These are phyloP conservation scores for Triplophysa tibetana DNA, from an alignment of 2,113 vertebrate genomes.

Conservation along the genomic window DNA sequence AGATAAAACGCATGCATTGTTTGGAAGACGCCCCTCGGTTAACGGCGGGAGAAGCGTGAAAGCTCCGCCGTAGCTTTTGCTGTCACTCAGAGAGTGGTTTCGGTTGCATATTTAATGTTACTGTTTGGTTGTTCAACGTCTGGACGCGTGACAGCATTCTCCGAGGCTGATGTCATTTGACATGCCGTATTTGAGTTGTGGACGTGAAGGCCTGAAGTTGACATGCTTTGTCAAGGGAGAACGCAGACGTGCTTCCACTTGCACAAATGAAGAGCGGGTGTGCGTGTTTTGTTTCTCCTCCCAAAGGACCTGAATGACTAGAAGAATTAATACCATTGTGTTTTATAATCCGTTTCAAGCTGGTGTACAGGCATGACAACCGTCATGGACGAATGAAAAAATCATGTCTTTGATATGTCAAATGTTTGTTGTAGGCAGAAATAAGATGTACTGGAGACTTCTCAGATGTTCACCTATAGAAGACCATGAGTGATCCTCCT, in stretches of 20 bases:
- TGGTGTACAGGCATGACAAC: constrained; percentile 6
- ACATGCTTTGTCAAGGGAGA: constrained; percentile 54
- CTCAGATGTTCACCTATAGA: background rate
- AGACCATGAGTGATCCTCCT: too few species aligned
- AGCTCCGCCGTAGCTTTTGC: background rate
- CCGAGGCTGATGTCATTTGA: constrained; percentile 62
- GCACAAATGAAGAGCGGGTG: constrained; percentile 53
- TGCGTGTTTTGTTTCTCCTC: constrained; percentile 61
- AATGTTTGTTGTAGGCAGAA: background rate
- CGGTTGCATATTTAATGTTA: constrained; percentile 22
- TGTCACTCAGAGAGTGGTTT: constrained; percentile 6
- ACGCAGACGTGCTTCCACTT: constrained; percentile 63
- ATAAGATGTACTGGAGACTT: background rate
- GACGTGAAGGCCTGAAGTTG: constrained; percentile 55
- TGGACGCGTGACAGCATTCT: constrained; percentile 31
- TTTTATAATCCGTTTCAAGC: constrained; percentile 59
- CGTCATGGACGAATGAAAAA: background rate
- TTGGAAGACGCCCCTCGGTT: background rate
- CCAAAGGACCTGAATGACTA: constrained; percentile 52
- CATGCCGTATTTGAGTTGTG: constrained; percentile 50
- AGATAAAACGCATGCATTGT: constrained; percentile 13
- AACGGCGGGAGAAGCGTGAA: background rate
- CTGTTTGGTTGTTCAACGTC: constrained; percentile 14
- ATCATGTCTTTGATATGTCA: background rate
- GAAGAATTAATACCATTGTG: constrained; percentile 57